phyloP scores from a whole-genome alignment of 2,888 invertebrate genomes.

The Willowsia nigromaculata region DNA sequence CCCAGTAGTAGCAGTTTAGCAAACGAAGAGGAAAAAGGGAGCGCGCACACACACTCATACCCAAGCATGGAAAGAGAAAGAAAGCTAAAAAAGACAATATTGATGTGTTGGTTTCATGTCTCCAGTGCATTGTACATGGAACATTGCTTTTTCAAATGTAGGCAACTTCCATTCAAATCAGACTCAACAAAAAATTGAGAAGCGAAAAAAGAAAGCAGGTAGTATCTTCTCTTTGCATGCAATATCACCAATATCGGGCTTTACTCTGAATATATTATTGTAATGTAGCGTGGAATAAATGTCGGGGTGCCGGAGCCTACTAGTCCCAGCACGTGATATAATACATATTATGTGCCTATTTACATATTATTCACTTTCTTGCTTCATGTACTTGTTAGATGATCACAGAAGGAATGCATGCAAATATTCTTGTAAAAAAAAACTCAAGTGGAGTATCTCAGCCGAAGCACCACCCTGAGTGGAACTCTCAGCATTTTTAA shows the following conservation, averaged over 20 bases:
- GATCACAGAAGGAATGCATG: not conserved
- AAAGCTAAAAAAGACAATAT: conserved; percentile 66
- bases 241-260: conserved; percentile 9
- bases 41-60: conserved; percentile 20
- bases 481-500: conserved; percentile 29
- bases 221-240: not conserved
- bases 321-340: not conserved
- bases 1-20: conserved; percentile 2
- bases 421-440: not conserved
- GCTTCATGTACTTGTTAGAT: not conserved
- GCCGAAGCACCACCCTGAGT: not conserved
- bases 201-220: not conserved
- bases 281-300: not conserved
- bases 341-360: not conserved
- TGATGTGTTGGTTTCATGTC: conserved; percentile 70
- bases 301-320: not conserved
- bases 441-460: conserved; percentile 14
- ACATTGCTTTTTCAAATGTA: conserved; percentile 42
- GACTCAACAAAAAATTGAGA: not conserved
- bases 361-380: conserved; percentile 13
- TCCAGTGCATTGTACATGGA: conserved; percentile 58
- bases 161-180: conserved; percentile 50
- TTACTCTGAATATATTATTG: conserved; percentile 33
- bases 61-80: conserved; percentile 37
- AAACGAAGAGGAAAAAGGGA: not conserved